Evolutionary conservation across 2,113 vertebrate species (phyloP).

Genomic region (Ophthalmolycus amberensis): DNA sequence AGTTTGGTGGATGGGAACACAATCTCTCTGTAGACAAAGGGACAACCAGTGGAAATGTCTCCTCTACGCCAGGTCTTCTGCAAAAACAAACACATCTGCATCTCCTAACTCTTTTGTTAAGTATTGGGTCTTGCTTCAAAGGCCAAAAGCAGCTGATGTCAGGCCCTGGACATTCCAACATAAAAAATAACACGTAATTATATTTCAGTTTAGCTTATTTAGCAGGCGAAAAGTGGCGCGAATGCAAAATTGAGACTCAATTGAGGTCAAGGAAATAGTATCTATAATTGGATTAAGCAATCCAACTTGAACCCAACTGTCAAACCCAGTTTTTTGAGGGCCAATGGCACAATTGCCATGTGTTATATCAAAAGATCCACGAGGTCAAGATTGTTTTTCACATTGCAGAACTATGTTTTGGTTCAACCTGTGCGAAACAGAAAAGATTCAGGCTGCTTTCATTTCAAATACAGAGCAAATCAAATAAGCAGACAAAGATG

Average conservation of each 20-base stretch:
- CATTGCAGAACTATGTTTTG: neutral
- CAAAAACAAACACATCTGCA: neutral
- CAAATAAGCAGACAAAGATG: neutral
- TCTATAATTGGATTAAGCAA: neutral
- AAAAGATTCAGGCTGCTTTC: neutral
- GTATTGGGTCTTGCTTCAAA: too few relatives aligned
- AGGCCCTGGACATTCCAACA: too few relatives aligned
- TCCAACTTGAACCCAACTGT: neutral
- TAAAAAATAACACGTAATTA: too few relatives aligned
- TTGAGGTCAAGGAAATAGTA: neutral
- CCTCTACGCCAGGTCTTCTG: neutral
- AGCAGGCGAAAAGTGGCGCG: too few relatives aligned
- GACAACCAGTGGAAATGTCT: neutral
- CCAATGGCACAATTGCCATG: neutral
- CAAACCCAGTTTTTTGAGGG: neutral
- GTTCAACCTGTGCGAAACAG: neutral
- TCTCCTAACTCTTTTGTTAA: too few relatives aligned
- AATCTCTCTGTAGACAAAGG: neutral
- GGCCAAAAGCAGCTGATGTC: too few relatives aligned
- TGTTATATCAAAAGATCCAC: neutral
- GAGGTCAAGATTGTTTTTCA: neutral
- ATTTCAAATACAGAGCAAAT: slow-evolving; percentile 8
- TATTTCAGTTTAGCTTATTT: too few relatives aligned
- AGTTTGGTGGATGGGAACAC: neutral
- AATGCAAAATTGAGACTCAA: neutral